phyloP scores from a whole-genome alignment of 2,113 vertebrate species.

The Sebastes schlegelii region DNA sequence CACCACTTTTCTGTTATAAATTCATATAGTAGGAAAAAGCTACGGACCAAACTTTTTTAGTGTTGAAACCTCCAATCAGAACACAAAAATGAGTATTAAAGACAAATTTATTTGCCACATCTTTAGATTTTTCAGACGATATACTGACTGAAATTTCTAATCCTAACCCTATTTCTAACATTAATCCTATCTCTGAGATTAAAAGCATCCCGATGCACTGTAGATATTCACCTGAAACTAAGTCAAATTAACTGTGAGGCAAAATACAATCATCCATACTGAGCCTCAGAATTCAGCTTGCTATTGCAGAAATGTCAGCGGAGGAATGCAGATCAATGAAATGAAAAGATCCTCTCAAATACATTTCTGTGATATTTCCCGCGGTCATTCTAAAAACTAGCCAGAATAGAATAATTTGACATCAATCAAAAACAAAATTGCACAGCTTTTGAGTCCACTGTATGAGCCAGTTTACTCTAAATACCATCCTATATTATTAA shows the following conservation, averaged over 20 bases:
- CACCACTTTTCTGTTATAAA: no score
- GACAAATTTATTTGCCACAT: not conserved
- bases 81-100: not conserved
- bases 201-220: not conserved
- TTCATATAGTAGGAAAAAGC: no score
- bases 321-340: conserved; percentile 70
- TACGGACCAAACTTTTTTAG: not conserved
- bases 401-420: conserved; percentile 14
- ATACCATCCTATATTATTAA: not conserved
- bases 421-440: conserved; percentile 34
- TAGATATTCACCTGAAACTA: conserved; percentile 5
- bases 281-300: conserved; percentile 37
- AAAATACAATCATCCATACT: conserved; percentile 6
- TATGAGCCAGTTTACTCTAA: not conserved
- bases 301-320: conserved; percentile 54
- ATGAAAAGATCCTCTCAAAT: conserved; percentile 46
- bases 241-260: conserved; percentile 7
- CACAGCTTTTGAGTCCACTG: not conserved
- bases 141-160: conserved; percentile 2
- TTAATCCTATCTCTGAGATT: not conserved
- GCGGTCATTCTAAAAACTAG: conserved; percentile 7
- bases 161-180: conserved; percentile 2
- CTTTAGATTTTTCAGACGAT: not conserved
- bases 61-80: not conserved
- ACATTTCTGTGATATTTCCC: conserved; percentile 37